Percentiles rank a stretch among this genome's conserved stretches.
phyloP scores from a whole-genome alignment of 2,888 invertebrate genomes.

The Kryphioiulus occultus region DNA sequence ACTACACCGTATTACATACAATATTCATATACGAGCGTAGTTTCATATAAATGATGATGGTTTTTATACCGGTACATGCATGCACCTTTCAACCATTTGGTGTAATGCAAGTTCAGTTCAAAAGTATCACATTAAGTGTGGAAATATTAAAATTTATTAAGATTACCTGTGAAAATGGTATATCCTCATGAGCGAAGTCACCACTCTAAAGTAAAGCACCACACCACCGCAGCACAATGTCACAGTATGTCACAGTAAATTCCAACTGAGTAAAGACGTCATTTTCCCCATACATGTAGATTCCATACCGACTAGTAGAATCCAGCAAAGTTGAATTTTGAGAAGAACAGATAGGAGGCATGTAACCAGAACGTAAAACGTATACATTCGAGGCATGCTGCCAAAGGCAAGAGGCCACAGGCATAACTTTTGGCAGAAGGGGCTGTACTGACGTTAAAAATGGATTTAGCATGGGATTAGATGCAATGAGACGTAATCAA shows the following conservation, averaged over 20 bases:
- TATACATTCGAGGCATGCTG: not conserved
- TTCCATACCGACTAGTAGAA: not conserved
- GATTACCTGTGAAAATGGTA: not conserved
- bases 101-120: not conserved
- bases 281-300: not conserved
- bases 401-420: constrained; percentile 19
- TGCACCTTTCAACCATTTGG: not conserved
- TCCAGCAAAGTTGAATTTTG: not conserved
- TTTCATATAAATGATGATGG: too few species aligned
- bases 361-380: not conserved
- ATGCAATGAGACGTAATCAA: constrained; percentile 36
- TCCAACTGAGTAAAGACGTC: not conserved
- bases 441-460: constrained; percentile 8
- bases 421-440: constrained; percentile 30
- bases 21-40: too few species aligned
- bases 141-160: not conserved
- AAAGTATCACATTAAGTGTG: not conserved
- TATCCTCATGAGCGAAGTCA: not conserved
- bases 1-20: too few species aligned
- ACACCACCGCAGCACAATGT: not conserved
- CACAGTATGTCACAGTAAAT: not conserved
- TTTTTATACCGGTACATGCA: too few species aligned
- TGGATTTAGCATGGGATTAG: constrained; percentile 13
- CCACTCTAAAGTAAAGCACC: not conserved
- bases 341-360: not conserved